Percentiles rank a stretch among this genome's conserved stretches.
phyloP scores from a whole-genome alignment of 2,888 invertebrate genomes.

The Bruchidius siliquastri region DNA sequence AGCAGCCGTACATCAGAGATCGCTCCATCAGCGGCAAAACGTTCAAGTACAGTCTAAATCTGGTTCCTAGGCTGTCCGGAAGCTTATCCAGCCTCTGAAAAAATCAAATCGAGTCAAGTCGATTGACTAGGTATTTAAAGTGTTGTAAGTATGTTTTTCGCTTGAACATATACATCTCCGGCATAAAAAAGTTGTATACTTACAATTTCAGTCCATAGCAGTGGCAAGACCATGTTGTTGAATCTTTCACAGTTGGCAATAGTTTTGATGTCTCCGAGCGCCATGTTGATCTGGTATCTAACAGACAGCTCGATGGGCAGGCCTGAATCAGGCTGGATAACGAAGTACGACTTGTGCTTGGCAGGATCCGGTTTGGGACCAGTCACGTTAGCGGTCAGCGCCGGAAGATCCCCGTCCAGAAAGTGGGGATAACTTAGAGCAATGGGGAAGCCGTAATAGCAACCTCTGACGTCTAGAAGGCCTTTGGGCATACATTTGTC shows the following conservation, averaged over 20 bases:
- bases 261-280: slow-evolving; percentile 61
- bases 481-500: slow-evolving; percentile 68
- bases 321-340: slow-evolving; percentile 78
- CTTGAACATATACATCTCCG: too few species aligned
- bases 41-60: slow-evolving; percentile 70
- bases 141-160: too few species aligned
- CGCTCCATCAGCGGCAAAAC: slow-evolving; percentile 62
- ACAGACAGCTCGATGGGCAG: slow-evolving; percentile 73
- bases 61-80: slow-evolving; percentile 56
- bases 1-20: slow-evolving; percentile 51
- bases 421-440: slow-evolving; percentile 86
- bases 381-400: slow-evolving; percentile 62
- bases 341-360: slow-evolving; percentile 65
- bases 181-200: slow-evolving; percentile 55
- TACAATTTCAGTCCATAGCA: slow-evolving; percentile 89
- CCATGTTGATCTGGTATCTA: slow-evolving; percentile 85
- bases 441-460: slow-evolving; percentile 88
- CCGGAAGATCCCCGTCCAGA: slow-evolving; percentile 61
- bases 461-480: slow-evolving; percentile 76
- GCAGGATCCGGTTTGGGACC: slow-evolving; percentile 57
- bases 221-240: slow-evolving; percentile 67
- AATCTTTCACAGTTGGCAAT: slow-evolving; percentile 66
- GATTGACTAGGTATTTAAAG: too few species aligned
- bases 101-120: too few species aligned
- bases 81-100: slow-evolving; percentile 67